Percentiles rank a stretch among this genome's conserved stretches.
Evolutionary conservation across 2,888 invertebrate species (phyloP).

Genomic region (Shargacucullia verbasci): DNA sequence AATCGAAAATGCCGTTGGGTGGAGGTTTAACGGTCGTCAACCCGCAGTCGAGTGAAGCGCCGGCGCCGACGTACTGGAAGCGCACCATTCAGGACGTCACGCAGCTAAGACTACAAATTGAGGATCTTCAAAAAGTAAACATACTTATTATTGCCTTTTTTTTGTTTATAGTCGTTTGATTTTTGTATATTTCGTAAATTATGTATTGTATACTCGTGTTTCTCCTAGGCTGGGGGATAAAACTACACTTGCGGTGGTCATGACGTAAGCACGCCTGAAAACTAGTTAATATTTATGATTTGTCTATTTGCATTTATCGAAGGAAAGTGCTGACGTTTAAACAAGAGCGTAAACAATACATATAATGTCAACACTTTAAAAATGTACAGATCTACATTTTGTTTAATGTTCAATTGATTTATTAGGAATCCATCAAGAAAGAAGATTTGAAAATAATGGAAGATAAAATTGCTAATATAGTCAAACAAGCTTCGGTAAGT

Average conservation of each 20-base stretch:
- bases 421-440: conserved; percentile 74
- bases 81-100: conserved; percentile 71
- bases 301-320: too few relatives aligned
- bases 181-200: too few relatives aligned
- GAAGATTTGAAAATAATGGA: conserved; percentile 75
- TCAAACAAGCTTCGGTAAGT: conserved; percentile 71
- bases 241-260: too few relatives aligned
- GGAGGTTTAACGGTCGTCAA: conserved; percentile 1
- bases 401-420: conserved; percentile 16
- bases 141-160: too few relatives aligned
- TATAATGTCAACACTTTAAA: too few relatives aligned
- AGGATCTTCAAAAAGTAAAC: conserved; percentile 77
- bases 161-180: too few relatives aligned
- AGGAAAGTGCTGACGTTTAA: too few relatives aligned
- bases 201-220: too few relatives aligned
- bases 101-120: conserved; percentile 69
- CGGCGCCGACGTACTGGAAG: conserved; percentile 58
- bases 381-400: not conserved
- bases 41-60: not conserved
- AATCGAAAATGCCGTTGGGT: conserved; percentile 19
- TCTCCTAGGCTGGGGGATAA: too few relatives aligned
- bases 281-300: too few relatives aligned
- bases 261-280: too few relatives aligned
- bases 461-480: conserved; percentile 72
- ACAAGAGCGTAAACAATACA: too few relatives aligned